These are phyloP conservation scores for Lasioglossum villosulum DNA, from an alignment of 2,888 invertebrate genomes.

Conservation along the genomic window DNA sequence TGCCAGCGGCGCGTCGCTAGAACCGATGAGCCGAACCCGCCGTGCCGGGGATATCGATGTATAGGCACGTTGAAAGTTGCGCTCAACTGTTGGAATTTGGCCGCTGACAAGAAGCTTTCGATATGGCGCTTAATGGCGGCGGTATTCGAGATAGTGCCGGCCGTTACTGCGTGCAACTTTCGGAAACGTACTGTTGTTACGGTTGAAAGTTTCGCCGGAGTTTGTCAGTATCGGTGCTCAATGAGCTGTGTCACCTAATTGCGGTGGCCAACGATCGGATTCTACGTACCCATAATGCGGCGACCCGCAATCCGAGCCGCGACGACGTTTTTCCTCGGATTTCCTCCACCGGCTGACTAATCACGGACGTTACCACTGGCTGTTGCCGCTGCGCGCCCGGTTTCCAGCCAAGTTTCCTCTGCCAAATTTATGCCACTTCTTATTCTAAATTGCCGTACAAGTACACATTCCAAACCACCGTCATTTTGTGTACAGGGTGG, in stretches of 20 bases:
- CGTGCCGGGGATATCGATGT: constrained; percentile 12
- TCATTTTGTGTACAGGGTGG: no score
- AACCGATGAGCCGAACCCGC: constrained; percentile 33
- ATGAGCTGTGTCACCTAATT: constrained; percentile 61
- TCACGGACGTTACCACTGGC: constrained; percentile 20
- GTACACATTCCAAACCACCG: background rate
- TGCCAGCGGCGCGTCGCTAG: background rate
- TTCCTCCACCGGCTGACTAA: constrained; percentile 14
- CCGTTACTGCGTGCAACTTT: constrained; percentile 50
- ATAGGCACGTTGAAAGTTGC: constrained; percentile 31
- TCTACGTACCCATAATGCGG: constrained; percentile 39
- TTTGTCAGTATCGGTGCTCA: constrained; percentile 57
- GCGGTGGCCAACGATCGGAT: constrained; percentile 41
- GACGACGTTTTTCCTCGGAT: constrained; percentile 20
- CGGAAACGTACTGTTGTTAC: constrained; percentile 44
- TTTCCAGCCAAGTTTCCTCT: background rate
- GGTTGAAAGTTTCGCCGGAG: constrained; percentile 44
- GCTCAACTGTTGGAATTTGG: constrained; percentile 38
- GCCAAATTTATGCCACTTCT: background rate
- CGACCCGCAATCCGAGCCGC: constrained; percentile 25
- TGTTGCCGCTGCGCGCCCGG: background rate
- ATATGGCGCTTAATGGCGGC: constrained; percentile 51
- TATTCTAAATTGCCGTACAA: background rate
- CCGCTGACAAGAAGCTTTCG: constrained; percentile 57
- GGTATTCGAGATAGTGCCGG: constrained; percentile 3